These are phyloP conservation scores for Polypterus senegalus DNA, from an alignment of 2,113 vertebrate genomes.

Conservation along the genomic window DNA sequence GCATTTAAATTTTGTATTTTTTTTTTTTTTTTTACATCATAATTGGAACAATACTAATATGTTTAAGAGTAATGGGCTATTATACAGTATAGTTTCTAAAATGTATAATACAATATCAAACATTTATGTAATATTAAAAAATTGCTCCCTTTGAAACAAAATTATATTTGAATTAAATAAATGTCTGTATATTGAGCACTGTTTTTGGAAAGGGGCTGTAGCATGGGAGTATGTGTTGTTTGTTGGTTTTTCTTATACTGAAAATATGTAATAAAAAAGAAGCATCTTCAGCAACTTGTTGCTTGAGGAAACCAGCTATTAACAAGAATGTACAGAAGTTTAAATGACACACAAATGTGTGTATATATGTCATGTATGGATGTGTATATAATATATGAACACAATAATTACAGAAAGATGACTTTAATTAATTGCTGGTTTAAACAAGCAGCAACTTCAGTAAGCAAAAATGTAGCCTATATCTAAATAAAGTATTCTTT, in stretches of 20 bases:
- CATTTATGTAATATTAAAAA: too few species aligned
- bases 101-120: constrained; percentile 14
- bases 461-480: constrained; percentile 58
- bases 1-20: neutral
- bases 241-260: constrained; percentile 61
- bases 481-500: constrained; percentile 99
- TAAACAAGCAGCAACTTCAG: constrained; percentile 62
- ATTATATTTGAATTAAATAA: constrained; percentile 56
- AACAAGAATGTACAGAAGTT: constrained; percentile 39
- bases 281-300: constrained; percentile 52
- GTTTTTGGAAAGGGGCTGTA: constrained; percentile 67
- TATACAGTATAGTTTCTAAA: constrained; percentile 33
- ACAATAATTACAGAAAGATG: constrained; percentile 50
- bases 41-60: too few species aligned
- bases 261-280: constrained; percentile 53
- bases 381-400: constrained; percentile 31
- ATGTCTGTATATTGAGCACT: constrained; percentile 84
- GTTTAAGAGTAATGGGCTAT: constrained; percentile 44
- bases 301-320: constrained; percentile 65
- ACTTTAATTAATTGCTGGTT: constrained; percentile 55
- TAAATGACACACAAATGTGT: constrained; percentile 48
- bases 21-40: too few species aligned
- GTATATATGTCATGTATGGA: too few species aligned
- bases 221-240: constrained; percentile 60
- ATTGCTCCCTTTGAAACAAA: constrained; percentile 34